Base-by-base conservation (phyloP, 1,140 invertebrate species). In the Dryas iulia region DNA sequence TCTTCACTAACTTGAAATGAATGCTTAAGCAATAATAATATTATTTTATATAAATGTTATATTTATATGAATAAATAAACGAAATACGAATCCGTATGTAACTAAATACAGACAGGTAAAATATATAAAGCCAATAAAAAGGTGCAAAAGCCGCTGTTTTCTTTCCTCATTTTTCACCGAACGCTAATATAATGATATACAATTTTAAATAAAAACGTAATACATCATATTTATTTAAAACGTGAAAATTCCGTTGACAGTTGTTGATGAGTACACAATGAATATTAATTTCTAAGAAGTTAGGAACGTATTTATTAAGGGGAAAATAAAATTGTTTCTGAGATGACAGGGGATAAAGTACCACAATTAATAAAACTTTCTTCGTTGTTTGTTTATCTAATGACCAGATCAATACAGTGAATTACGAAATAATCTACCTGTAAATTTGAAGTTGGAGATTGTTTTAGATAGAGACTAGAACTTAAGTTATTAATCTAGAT, bases 311-410 rank as follows among this genome's bases (percentile, higher is more conserved):
- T 47, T 47, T 47, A 47, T 47, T 47, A 21, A 47, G 39, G 18
- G 14, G 21, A 47, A 47, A 47, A 47, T 47, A 47, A 47, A 47
- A 47, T 47, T 47, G 18, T 47, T 47, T 47, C 5, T 21, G 39
- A 21, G 39, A 47, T 47, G 39, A 47, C 39, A 47, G 39, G 39
- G 8, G n/a, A 47, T 47, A 47, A 47, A 47, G 39, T 47, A 47
- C 39, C 39, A n/a, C 39, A 47, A 47, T 47, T 47, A 47, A 47
- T 47, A 47, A 47, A 47, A 47, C 39, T 47, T 47, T 47, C 39
- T 47, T 21, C 14, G 7, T 47, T 47, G 14, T 47, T 47, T 47
- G 35, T 47, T 47, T 47, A 47, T 47, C 39, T 47, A 47, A 47
- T 47, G 39, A 21, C 39, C 39, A 47, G 39, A 47, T 18, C 39